Evolutionary conservation across 2,113 vertebrate species (phyloP), one percentile per base, ranked within the genome.

Genomic region (Syngnathus typhle): DNA sequence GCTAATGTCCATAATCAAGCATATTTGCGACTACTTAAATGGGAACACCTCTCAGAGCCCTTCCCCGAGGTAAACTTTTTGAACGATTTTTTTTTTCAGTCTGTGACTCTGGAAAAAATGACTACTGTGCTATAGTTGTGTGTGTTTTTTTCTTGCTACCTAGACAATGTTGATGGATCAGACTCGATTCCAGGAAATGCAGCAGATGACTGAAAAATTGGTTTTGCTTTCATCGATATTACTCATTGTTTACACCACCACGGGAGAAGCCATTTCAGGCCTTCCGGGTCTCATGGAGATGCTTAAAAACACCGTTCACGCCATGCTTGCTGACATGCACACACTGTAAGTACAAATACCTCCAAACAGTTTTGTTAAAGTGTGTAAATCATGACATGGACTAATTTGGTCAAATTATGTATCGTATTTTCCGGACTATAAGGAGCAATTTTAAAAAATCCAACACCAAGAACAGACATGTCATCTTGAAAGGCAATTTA

Each of bases 141-240:
- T 16, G 19, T 19, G n/a, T 6, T 9, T n/a, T 32, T 0, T 18
- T 59, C 61, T 0, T 21, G 32, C 56, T 44, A 43, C 73, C 3
- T 75, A 99, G 97, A 97, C 96, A 0, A 68, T 98, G 69, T 67
- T 98, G 59, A 96, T 98, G 96, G 97, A 98, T 82, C 94, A 95
- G 80, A 73, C 80, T 1, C 93, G 97, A 37, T 98, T 99, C 71
- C 92, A 94, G 82, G 94, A 98, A 81, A 91, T 98, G 67, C 93
- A 98, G 84, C 80, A 90, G 67, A 92, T 95, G 79, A 77, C 90
- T 52, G 91, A 93, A 63, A 89, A 87, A 9, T 84, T 98, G 7
- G 89, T 91, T 0, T 0, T 94, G 69, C 81, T 91, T 4, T 94
- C 94, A 15, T 90, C 96, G 0, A 79, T 98, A 72, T 85, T 99